Percentiles rank a stretch among this genome's conserved stretches.
These are phyloP conservation scores for Pelusios castaneus DNA, from an alignment of 2,113 vertebrate genomes.

Conservation along the genomic window DNA sequence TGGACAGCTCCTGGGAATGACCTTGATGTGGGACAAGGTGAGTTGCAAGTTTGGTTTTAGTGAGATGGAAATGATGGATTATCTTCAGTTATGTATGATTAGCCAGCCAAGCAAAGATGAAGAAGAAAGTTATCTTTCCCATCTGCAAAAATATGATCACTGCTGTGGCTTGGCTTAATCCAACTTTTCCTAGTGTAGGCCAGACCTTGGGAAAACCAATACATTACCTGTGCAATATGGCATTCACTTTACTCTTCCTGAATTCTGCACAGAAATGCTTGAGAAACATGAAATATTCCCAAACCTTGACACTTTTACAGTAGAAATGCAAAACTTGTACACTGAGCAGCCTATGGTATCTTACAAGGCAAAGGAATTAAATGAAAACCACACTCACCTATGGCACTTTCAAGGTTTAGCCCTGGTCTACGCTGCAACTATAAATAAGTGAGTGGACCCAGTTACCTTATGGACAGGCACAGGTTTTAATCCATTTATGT, in stretches of 20 bases:
- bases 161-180: not conserved
- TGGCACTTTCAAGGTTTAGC: not conserved
- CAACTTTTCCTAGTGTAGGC: not conserved
- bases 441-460: not conserved
- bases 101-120: not conserved
- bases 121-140: not conserved
- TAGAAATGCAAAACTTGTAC: not conserved
- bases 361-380: not conserved
- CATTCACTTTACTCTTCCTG: not conserved
- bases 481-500: not conserved
- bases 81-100: not conserved
- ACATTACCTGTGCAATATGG: not conserved
- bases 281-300: not conserved
- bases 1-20: constrained; percentile 80
- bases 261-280: not conserved
- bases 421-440: not conserved
- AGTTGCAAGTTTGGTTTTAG: constrained; percentile 14
- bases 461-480: not conserved
- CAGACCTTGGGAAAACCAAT: not conserved
- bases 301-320: not conserved
- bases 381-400: not conserved
- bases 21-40: constrained; percentile 74
- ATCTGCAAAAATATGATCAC: not conserved
- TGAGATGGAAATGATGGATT: not conserved
- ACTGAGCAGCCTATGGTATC: not conserved